Evolutionary conservation across 2,888 invertebrate genomes (phyloP).

Genomic region (Tipula vernalis): DNA sequence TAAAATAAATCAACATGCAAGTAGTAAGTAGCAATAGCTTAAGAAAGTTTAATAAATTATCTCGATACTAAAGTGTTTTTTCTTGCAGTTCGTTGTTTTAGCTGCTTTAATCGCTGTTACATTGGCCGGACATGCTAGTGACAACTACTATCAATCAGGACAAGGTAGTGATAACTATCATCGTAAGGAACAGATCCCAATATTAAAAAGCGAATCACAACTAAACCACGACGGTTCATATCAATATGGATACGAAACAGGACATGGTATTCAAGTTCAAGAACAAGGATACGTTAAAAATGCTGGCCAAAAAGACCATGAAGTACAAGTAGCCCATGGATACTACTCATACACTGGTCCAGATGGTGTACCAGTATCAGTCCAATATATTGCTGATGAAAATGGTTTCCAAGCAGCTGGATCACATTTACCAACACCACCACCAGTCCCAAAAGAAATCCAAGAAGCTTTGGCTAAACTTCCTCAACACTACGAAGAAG

Average conservation of each 20-base stretch:
- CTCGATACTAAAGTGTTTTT: neutral
- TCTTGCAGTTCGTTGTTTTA: neutral
- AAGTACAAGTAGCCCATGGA: slow-evolving; percentile 55
- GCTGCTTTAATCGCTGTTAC: neutral
- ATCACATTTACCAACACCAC: slow-evolving; percentile 67
- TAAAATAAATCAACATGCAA: slow-evolving; percentile 4
- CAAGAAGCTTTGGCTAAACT: slow-evolving; percentile 36
- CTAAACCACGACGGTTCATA: slow-evolving; percentile 11
- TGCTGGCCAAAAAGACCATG: slow-evolving; percentile 48
- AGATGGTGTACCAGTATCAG: slow-evolving; percentile 51
- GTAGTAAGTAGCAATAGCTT: neutral
- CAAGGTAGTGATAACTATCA: neutral
- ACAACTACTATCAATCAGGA: neutral
- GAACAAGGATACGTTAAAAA: slow-evolving; percentile 61
- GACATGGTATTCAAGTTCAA: slow-evolving; percentile 57
- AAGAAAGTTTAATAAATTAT: neutral
- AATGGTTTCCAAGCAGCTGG: slow-evolving; percentile 50
- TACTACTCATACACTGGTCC: slow-evolving; percentile 57
- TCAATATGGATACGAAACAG: slow-evolving; percentile 52
- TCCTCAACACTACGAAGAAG: slow-evolving; percentile 13
- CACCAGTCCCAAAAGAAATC: slow-evolving; percentile 66
- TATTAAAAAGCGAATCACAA: slow-evolving; percentile 10
- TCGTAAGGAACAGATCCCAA: neutral
- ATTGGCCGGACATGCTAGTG: neutral
- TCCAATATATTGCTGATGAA: slow-evolving; percentile 60